Evolutionary conservation across 2,797 vertebrate genomes (phyloP).

Genomic region (Lacerta viridis): DNA sequence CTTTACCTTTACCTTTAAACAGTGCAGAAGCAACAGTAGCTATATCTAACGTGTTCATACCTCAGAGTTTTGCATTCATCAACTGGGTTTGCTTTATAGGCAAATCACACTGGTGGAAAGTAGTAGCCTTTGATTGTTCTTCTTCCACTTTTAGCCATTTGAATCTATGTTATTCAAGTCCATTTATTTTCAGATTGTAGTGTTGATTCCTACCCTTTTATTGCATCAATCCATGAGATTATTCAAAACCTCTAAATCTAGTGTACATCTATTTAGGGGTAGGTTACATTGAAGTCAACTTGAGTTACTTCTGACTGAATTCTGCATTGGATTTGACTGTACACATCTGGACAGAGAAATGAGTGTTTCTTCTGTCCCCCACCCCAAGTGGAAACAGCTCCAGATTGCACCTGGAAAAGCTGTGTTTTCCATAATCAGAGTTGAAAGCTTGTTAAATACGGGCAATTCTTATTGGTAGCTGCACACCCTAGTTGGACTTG

Average conservation of each 20-base stretch:
- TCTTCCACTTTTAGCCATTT: neutral
- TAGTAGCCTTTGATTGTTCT: neutral
- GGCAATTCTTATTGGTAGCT: neutral
- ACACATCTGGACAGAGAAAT: neutral
- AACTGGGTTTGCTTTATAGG: slow-evolving; percentile 14
- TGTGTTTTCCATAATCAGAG: neutral
- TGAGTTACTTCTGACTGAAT: slow-evolving; percentile 3
- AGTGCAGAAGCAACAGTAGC: neutral
- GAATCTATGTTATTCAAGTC: neutral
- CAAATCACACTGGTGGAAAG: neutral
- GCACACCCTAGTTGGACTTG: neutral
- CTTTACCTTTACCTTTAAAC: neutral
- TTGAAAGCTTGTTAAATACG: neutral
- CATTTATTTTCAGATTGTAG: neutral
- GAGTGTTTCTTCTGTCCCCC: neutral
- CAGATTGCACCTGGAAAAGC: neutral
- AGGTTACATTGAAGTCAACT: neutral
- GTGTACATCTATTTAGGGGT: neutral
- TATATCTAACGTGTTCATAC: neutral
- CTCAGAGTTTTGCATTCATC: neutral
- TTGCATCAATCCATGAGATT: neutral
- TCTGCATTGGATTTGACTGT: neutral
- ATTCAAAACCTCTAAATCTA: neutral
- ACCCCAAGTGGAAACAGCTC: neutral
- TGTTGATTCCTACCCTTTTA: neutral